Evolutionary conservation across 1,140 invertebrate species (phyloP), one percentile per base, ranked within the genome.

Genomic region (Spodoptera frugiperda): DNA sequence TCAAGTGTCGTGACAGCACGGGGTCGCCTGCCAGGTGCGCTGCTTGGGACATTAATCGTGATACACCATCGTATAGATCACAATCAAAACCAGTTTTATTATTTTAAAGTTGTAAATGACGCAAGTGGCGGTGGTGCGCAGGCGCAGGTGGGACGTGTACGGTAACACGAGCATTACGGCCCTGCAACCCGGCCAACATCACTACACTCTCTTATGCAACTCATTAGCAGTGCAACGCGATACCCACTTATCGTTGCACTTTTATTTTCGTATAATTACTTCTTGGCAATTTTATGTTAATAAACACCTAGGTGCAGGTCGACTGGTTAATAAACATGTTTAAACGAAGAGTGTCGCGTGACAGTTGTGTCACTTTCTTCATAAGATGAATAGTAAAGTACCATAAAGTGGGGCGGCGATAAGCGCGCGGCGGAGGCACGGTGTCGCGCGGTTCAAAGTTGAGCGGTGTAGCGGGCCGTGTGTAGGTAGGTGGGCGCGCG

Each of bases 41-140:
- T 82, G 83, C 84, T 84, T 72, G 80, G 84, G 85, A 88, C 89
- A 91, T 91, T 89, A 91, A 91, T 91, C 90, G 87, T 89, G 87
- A 88, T 86, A 84, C 86, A 88, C 83, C 89, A 86, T 89, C 88
- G 87, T 91, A 90, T 92, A 91, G 92, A 93, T 93, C 87, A 93
- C 89, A 92, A 93, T 93, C 91, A 86, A 82, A 92, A 93, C 91
- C 90, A 83, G 92, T 92, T 93, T 91, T 90, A 90, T 91, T 93
- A 93, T 93, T 93, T 93, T 93, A 92, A 91, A 91, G 89, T 91
- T 91, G 91, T 92, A 93, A 91, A 93, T 93, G 92, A 93, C 92
- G 92, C 89, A 92, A 92, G 90, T 92, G 84, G 84, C 83, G 82
- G 82, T 88, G 85, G 84, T 89, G 85, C 80, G 82, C 84, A 84